Percentiles rank a stretch among this genome's conserved stretches.
These are phyloP conservation scores for Sycobia sp. DNA, from an alignment of 1,140 invertebrate species.

Conservation along the genomic window DNA sequence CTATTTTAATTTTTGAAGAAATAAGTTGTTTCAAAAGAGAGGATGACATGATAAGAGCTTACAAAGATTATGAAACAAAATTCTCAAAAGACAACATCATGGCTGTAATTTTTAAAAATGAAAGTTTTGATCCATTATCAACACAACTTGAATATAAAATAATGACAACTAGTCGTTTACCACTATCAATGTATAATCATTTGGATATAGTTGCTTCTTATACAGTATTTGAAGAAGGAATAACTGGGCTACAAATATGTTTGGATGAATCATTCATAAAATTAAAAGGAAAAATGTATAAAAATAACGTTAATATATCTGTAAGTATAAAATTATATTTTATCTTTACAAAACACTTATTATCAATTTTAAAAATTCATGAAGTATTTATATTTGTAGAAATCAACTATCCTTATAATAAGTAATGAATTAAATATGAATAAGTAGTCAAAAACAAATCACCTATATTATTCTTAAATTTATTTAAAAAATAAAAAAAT, in stretches of 20 bases:
- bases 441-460: too few species aligned
- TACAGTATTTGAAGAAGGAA: constrained; percentile 45
- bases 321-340: constrained; percentile 18
- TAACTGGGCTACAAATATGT: constrained; percentile 55
- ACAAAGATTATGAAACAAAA: constrained; percentile 39
- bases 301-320: constrained; percentile 15
- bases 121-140: constrained; percentile 33
- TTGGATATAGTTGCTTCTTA: constrained; percentile 24
- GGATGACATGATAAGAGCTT: constrained; percentile 45
- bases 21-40: constrained; percentile 48
- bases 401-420: constrained; percentile 2
- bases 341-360: constrained; percentile 8
- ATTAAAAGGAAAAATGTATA: too few species aligned
- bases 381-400: constrained; percentile 9
- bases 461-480: too few species aligned
- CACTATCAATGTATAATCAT: constrained; percentile 22
- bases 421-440: neutral
- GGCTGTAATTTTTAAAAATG: constrained; percentile 49
- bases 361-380: constrained; percentile 21
- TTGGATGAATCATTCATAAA: constrained; percentile 50
- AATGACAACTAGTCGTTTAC: constrained; percentile 39
- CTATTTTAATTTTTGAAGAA: constrained; percentile 34
- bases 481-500: neutral
- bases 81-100: constrained; percentile 28
- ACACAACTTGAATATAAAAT: constrained; percentile 52